A percentile compares a stretch with the other conserved stretches of the same genome.
Evolutionary conservation across 2,113 vertebrate species (phyloP).

Genomic region (Cynopterus brachyotis): DNA sequence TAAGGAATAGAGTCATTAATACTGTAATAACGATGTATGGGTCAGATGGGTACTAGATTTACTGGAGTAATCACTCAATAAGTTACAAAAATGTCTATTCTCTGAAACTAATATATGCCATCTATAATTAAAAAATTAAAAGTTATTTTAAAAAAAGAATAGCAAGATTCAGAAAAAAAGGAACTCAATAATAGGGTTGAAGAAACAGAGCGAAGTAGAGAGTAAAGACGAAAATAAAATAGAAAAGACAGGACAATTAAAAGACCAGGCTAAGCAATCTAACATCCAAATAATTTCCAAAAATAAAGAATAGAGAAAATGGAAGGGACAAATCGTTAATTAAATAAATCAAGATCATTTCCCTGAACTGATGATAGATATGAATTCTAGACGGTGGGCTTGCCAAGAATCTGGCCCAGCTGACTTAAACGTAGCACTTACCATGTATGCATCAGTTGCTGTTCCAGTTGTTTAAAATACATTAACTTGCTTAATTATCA

Average conservation of each 20-base stretch:
- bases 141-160: not conserved
- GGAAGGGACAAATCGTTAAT: not conserved
- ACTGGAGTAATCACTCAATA: too few relatives aligned
- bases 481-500: not conserved
- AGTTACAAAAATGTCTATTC: too few relatives aligned
- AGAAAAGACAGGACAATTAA: not conserved
- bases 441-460: not conserved
- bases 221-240: not conserved
- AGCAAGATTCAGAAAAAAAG: not conserved
- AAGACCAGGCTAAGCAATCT: not conserved
- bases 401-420: not conserved
- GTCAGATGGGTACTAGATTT: too few relatives aligned
- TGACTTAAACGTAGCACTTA: not conserved
- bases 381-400: not conserved
- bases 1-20: too few relatives aligned
- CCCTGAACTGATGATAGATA: not conserved
- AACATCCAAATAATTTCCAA: slow-evolving; percentile 6
- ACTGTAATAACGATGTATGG: too few relatives aligned
- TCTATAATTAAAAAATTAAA: too few relatives aligned
- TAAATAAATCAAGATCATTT: slow-evolving; percentile 21
- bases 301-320: not conserved
- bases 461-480: not conserved
- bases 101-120: too few relatives aligned
- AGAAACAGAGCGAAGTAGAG: not conserved
- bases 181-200: not conserved